phyloP scores from a whole-genome alignment of 2,113 vertebrate genomes.

The Carassius auratus region DNA sequence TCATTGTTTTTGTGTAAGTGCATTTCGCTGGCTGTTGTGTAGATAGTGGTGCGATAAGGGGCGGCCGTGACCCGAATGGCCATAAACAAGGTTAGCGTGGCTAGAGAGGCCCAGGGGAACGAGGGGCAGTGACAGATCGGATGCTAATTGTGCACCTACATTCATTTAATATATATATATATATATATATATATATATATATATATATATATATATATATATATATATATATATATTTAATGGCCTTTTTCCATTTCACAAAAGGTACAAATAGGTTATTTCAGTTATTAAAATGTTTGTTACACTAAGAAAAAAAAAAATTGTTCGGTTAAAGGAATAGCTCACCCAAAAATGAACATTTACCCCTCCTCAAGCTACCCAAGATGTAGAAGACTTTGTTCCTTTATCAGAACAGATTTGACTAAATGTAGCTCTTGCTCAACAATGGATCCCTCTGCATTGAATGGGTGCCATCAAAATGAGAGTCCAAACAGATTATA shows the following conservation, averaged over 20 bases:
- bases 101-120: slow-evolving; percentile 61
- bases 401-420: not conserved
- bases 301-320: no score
- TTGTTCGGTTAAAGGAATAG: not conserved
- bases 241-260: not conserved
- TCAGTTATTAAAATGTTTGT: not conserved
- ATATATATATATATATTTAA: no score
- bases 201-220: no score
- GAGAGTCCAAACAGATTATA: not conserved
- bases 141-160: slow-evolving; percentile 46
- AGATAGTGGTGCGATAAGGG: slow-evolving; percentile 70
- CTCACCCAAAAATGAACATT: not conserved
- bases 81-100: slow-evolving; percentile 69
- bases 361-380: not conserved
- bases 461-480: not conserved
- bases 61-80: slow-evolving; percentile 58
- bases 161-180: not conserved
- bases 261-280: not conserved
- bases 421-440: not conserved
- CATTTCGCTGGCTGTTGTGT: slow-evolving; percentile 47
- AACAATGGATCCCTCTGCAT: not conserved
- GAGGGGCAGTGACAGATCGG: slow-evolving; percentile 54
- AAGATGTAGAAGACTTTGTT: not conserved
- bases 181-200: no score
- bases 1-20: slow-evolving; percentile 69